A percentile compares a stretch with the other conserved stretches of the same genome.
phyloP scores from a whole-genome alignment of 30 jellyfish, hydroid and myxozoan genomes.

The Aurelia aurita region DNA sequence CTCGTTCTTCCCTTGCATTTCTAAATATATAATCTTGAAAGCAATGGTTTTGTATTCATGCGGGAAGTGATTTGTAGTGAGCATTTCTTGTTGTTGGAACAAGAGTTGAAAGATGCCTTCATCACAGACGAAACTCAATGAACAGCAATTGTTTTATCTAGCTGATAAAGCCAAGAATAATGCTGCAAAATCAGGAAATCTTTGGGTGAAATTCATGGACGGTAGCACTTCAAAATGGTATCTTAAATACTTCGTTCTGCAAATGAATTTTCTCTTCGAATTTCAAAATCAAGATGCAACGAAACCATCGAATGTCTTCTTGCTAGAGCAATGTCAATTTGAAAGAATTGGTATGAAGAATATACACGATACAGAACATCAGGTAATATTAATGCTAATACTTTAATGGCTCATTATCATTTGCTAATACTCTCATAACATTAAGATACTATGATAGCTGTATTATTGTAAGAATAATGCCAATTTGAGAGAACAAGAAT shows the following conservation, averaged over 20 bases:
- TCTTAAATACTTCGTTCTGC: conserved; percentile 59
- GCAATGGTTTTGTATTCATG: background rate
- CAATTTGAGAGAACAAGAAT: conserved; percentile 4
- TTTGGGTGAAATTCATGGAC: conserved; percentile 50
- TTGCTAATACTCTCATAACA: no score
- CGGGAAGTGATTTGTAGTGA: background rate
- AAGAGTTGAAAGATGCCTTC: conserved; percentile 52
- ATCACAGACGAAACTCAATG: conserved; percentile 34
- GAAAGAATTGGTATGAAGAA: conserved; percentile 68
- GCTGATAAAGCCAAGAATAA: conserved; percentile 73
- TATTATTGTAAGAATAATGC: conserved; percentile 50
- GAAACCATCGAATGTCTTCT: conserved; percentile 46
- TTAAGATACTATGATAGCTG: background rate
- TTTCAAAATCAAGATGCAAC: conserved; percentile 56
- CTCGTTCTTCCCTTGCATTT: conserved; percentile 19
- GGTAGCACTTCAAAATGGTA: conserved; percentile 67
- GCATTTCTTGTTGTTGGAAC: background rate
- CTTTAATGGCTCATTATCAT: no score
- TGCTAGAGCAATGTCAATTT: conserved; percentile 72
- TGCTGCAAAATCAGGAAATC: conserved; percentile 65
- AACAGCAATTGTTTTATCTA: conserved; percentile 52
- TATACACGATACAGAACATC: conserved; percentile 69
- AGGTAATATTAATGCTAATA: conserved; percentile 21
- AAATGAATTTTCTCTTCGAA: conserved; percentile 70
- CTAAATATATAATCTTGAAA: background rate